Conservation (phyloP, 1,140 invertebrate genomes). For the Trichonephila clavipes region DNA sequence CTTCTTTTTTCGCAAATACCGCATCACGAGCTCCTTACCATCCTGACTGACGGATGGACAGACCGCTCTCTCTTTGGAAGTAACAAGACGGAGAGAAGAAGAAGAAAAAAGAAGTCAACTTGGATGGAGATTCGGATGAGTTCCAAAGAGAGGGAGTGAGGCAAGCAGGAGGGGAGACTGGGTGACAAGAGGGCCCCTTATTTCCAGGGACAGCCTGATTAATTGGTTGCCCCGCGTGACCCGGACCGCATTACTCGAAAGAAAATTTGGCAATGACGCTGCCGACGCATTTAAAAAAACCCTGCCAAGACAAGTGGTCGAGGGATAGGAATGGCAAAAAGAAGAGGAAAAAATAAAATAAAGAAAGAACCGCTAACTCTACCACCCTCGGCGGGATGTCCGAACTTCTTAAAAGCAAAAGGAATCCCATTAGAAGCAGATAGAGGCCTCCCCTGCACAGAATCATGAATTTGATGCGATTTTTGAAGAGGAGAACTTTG, state of each 20-base stretch:
- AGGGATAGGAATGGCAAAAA: not conserved
- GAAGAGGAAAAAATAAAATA: not conserved
- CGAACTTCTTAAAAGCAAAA: slow-evolving; percentile 50
- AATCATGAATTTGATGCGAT: slow-evolving; percentile 10
- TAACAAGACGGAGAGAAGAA: too few species aligned
- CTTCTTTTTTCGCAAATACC: not conserved
- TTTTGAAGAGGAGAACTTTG: not conserved
- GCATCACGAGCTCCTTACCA: slow-evolving; percentile 33
- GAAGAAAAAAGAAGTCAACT: not conserved
- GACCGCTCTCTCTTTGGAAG: not conserved
- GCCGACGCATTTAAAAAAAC: slow-evolving; percentile 24
- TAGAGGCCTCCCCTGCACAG: not conserved
- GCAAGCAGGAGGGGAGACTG: not conserved
- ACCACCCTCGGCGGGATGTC: slow-evolving; percentile 8
- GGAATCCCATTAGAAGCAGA: not conserved
- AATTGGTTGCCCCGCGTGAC: slow-evolving; percentile 51
- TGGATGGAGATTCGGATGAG: slow-evolving; percentile 58
- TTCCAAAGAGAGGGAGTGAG: slow-evolving; percentile 10
- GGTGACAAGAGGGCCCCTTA: slow-evolving; percentile 57
- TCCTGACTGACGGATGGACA: slow-evolving; percentile 18
- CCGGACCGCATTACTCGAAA: slow-evolving; percentile 49
- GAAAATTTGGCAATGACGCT: slow-evolving; percentile 54
- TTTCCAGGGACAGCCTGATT: slow-evolving; percentile 53
- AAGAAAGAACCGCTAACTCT: not conserved
- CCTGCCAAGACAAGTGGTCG: slow-evolving; percentile 12